These are phyloP conservation scores for Thyatira batis DNA, from an alignment of 2,888 invertebrate species.

Conservation along the genomic window DNA sequence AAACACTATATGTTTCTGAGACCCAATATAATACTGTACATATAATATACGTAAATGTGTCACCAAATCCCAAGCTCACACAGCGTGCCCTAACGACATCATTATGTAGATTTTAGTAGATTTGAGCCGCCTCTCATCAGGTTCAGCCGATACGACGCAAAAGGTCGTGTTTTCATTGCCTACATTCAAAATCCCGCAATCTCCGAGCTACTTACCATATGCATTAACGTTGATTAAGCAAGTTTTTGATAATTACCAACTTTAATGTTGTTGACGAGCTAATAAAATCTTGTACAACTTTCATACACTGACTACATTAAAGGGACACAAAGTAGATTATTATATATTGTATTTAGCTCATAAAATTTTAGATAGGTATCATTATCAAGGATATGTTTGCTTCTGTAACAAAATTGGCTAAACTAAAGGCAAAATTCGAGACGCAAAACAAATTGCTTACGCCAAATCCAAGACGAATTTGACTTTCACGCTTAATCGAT, in stretches of 20 bases:
- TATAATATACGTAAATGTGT: background rate
- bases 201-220: background rate
- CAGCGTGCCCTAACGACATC: constrained; percentile 41
- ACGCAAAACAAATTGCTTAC: background rate
- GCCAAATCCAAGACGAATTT: background rate
- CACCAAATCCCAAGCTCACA: constrained; percentile 20
- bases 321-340: too few relatives aligned
- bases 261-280: background rate
- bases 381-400: background rate
- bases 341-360: too few relatives aligned
- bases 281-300: background rate
- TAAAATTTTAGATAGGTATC: too few relatives aligned
- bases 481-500: constrained; percentile 1
- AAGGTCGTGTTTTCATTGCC: constrained; percentile 24
- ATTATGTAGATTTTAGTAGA: constrained; percentile 48
- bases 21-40: constrained; percentile 19
- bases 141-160: constrained; percentile 35
- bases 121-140: constrained; percentile 20
- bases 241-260: background rate
- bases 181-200: background rate
- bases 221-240: background rate
- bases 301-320: background rate
- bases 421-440: background rate
- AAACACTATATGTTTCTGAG: background rate
- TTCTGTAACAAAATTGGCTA: background rate